Conservation (phyloP, 1,140 invertebrate species). For the Aphaenogaster rudis region DNA sequence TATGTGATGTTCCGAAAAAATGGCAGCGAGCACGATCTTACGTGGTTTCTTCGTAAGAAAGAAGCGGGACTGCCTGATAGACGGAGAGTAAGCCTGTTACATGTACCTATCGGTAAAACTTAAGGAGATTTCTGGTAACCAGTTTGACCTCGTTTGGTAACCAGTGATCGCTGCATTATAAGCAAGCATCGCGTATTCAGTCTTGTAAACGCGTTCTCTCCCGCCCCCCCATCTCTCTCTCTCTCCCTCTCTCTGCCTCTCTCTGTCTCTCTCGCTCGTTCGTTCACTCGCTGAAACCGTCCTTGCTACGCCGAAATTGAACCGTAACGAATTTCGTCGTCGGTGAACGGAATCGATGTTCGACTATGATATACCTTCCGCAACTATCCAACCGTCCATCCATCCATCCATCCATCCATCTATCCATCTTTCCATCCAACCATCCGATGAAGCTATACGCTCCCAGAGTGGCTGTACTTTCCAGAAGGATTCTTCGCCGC, state of each 20-base stretch:
- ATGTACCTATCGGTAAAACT: conserved; percentile 12
- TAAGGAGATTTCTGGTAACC: conserved; percentile 40
- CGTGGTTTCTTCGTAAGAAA: neutral
- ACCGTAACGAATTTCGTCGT: conserved; percentile 68
- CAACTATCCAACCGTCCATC: conserved; percentile 3
- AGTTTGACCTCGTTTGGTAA: conserved; percentile 51
- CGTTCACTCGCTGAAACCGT: conserved; percentile 55
- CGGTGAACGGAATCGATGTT: conserved; percentile 59
- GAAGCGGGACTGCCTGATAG: neutral
- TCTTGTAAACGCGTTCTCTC: conserved; percentile 47
- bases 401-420: conserved; percentile 12
- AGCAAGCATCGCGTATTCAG: conserved; percentile 20
- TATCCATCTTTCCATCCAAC: neutral
- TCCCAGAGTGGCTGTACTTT: conserved; percentile 24
- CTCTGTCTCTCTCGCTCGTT: neutral
- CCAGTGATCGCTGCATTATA: conserved; percentile 44
- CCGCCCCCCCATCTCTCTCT: neutral
- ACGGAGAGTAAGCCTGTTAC: neutral
- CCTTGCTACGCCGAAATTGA: conserved; percentile 61
- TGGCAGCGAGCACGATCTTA: neutral
- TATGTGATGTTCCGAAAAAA: conserved; percentile 15
- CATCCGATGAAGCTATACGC: conserved; percentile 16
- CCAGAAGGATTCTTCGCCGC: conserved; percentile 12
- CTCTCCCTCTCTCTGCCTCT: conserved; percentile 5
- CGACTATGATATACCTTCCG: conserved; percentile 44